phyloP scores from a whole-genome alignment of 2,888 invertebrate genomes.

The Pammene fasciana region DNA sequence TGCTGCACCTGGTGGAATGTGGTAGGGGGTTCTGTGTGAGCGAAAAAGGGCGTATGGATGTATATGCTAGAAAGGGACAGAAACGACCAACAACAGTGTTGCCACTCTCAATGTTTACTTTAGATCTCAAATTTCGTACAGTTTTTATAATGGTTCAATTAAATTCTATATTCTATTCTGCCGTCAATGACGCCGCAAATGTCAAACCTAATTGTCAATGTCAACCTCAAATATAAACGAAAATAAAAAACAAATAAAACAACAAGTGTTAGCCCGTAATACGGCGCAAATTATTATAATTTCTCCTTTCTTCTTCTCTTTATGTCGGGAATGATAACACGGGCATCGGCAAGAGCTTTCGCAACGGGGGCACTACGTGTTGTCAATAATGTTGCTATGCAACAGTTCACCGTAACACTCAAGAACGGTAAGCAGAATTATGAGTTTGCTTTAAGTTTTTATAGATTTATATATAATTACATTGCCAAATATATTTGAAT shows the following conservation, averaged over 20 bases:
- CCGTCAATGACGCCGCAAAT: not conserved
- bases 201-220: conserved; percentile 8
- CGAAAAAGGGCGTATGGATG: too few species aligned
- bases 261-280: not conserved
- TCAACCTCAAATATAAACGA: not conserved
- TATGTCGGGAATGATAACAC: conserved; percentile 71
- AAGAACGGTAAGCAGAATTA: conserved; percentile 57
- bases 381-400: conserved; percentile 77
- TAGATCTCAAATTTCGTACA: too few species aligned
- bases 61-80: too few species aligned
- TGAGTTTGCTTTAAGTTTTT: not conserved
- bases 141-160: too few species aligned
- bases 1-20: too few species aligned
- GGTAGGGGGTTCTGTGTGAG: too few species aligned
- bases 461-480: not conserved
- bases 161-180: not conserved
- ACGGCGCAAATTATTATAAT: not conserved
- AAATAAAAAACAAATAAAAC: not conserved
- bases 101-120: too few species aligned
- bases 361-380: conserved; percentile 70
- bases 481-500: not conserved
- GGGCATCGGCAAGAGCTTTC: conserved; percentile 64
- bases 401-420: conserved; percentile 71
- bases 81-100: too few species aligned
- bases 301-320: conserved; percentile 15